phyloP scores from a whole-genome alignment of 2,797 vertebrate species.

The Gadopsis marmoratus region DNA sequence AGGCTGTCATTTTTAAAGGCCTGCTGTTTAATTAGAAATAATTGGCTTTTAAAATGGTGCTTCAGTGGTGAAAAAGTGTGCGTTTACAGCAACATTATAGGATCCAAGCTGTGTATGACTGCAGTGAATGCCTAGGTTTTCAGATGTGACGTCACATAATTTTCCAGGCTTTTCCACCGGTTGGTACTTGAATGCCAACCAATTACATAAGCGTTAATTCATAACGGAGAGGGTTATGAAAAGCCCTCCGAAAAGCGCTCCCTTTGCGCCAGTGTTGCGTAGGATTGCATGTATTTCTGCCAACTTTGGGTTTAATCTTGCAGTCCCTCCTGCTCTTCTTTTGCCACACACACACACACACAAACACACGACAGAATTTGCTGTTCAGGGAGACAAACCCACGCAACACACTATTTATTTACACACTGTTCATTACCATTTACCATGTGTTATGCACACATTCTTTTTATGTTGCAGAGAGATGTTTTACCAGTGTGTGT shows the following conservation, averaged over 20 bases:
- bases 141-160: conserved; percentile 27
- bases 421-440: not conserved
- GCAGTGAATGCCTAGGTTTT: conserved; percentile 24
- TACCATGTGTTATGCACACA: not conserved
- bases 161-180: conserved; percentile 37
- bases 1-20: conserved; percentile 17
- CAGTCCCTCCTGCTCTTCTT: conserved; percentile 35
- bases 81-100: not conserved
- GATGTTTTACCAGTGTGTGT: not conserved
- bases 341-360: conserved; percentile 29
- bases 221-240: conserved; percentile 55
- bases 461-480: conserved; percentile 1
- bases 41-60: conserved; percentile 27
- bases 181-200: conserved; percentile 42
- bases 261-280: conserved; percentile 46
- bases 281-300: conserved; percentile 65
- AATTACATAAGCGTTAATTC: conserved; percentile 71
- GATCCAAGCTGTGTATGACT: conserved; percentile 17
- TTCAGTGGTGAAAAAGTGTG: conserved; percentile 14
- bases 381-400: conserved; percentile 17
- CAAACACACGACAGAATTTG: conserved; percentile 41
- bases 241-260: conserved; percentile 60
- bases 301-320: conserved; percentile 66
- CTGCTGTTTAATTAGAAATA: conserved; percentile 25
- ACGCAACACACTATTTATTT: conserved; percentile 1